Conservation (phyloP, 2,113 vertebrate genomes). For the Onychorhynchus coronatus region DNA sequence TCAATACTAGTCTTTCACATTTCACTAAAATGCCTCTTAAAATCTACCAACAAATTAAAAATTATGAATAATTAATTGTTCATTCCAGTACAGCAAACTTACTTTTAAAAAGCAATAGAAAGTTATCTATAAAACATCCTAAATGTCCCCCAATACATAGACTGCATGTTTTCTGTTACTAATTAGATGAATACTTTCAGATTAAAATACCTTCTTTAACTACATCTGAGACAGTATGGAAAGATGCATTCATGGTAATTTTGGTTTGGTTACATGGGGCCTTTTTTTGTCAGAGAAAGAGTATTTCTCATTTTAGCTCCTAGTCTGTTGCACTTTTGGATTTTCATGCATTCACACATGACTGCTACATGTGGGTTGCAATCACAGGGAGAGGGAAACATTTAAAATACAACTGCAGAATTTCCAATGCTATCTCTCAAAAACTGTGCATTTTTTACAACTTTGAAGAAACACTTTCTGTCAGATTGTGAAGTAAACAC, state of each 20-base stretch:
- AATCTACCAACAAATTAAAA: not conserved
- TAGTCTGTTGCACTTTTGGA: not conserved
- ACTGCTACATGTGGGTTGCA: not conserved
- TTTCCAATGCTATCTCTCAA: not conserved
- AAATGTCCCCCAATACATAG: not conserved
- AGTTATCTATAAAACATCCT: not conserved
- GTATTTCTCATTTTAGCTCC: not conserved
- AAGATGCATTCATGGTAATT: not conserved
- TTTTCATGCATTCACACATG: not conserved
- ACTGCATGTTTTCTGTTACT: not conserved
- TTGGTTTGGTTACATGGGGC: not conserved
- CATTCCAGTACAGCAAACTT: not conserved
- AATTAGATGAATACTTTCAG: not conserved
- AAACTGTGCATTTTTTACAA: not conserved
- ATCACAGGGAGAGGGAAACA: not conserved
- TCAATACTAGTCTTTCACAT: not conserved
- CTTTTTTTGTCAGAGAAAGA: not conserved
- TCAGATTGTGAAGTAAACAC: not conserved
- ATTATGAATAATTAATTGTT: not conserved
- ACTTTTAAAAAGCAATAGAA: not conserved
- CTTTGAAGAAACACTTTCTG: not conserved
- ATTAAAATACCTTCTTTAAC: not conserved
- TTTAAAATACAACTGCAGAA: not conserved
- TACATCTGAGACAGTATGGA: not conserved
- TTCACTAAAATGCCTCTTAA: not conserved